Conservation (phyloP, 2,113 vertebrate species). For the Collichthys lucidus region DNA sequence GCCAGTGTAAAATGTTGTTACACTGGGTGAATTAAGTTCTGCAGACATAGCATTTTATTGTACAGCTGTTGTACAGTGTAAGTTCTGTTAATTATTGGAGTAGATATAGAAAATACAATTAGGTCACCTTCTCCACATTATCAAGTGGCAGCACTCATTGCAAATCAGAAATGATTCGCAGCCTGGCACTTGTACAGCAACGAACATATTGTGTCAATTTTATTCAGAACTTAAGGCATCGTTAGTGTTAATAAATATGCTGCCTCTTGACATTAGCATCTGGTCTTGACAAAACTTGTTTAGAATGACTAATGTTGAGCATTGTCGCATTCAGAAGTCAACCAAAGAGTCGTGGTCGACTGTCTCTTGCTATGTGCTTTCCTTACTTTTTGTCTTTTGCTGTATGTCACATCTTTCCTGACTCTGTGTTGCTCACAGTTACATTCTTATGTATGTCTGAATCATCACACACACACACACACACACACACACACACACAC, state of each 20-base stretch:
- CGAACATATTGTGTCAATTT: background rate
- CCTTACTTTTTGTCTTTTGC: background rate
- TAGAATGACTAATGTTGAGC: conserved; percentile 29
- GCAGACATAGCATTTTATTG: background rate
- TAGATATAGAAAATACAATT: background rate
- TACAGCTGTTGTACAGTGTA: background rate
- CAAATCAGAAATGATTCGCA: background rate
- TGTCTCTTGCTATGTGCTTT: background rate
- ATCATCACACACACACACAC: background rate
- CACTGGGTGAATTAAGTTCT: background rate
- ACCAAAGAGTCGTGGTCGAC: conserved; percentile 3
- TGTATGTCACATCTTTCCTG: background rate
- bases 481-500: too few species aligned
- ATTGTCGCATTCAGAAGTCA: conserved; percentile 20
- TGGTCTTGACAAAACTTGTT: conserved; percentile 12
- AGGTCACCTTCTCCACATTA: background rate
- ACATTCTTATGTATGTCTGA: background rate
- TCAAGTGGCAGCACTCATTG: background rate
- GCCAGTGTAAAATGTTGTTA: background rate
- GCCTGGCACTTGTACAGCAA: background rate
- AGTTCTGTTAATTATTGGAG: background rate
- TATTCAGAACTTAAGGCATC: background rate
- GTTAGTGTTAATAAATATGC: conserved; percentile 10
- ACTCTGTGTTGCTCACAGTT: background rate
- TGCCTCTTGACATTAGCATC: conserved; percentile 8